A percentile compares a stretch with the other conserved stretches of the same genome.
These are phyloP conservation scores for Lepidotrigona ventralis DNA, from an alignment of 1,140 invertebrate species.

Conservation along the genomic window DNA sequence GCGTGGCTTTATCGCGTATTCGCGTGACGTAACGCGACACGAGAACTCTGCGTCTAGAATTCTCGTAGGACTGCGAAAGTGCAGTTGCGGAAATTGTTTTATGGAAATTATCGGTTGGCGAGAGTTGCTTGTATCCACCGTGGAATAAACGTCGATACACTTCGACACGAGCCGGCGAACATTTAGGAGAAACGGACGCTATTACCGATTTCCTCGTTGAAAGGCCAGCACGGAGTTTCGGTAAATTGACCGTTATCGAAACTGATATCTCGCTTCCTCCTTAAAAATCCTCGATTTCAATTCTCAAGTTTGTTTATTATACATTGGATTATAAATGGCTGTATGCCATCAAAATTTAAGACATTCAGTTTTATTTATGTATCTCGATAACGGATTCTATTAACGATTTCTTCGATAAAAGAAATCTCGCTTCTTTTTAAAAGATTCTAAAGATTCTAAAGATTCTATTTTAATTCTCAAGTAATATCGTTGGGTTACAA, in stretches of 20 bases:
- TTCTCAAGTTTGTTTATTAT: too few relatives aligned
- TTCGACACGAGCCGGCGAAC: slow-evolving; percentile 10
- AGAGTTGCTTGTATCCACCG: background rate
- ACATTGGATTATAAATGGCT: too few relatives aligned
- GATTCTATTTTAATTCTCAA: too few relatives aligned
- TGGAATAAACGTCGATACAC: slow-evolving; percentile 15
- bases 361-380: too few relatives aligned
- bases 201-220: slow-evolving; percentile 5
- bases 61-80: slow-evolving; percentile 16
- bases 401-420: too few relatives aligned
- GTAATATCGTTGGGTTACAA: too few relatives aligned
- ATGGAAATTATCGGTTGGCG: slow-evolving; percentile 26
- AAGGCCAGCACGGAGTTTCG: background rate
- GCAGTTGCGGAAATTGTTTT: slow-evolving; percentile 43
- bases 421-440: too few relatives aligned
- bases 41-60: slow-evolving; percentile 22
- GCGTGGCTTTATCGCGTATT: slow-evolving; percentile 31
- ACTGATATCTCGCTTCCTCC: too few relatives aligned
- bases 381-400: too few relatives aligned
- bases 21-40: slow-evolving; percentile 35
- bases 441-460: too few relatives aligned
- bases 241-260: background rate
- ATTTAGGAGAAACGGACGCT: background rate
- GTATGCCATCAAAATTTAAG: too few relatives aligned
- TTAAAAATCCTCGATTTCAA: too few relatives aligned